Base-by-base conservation (phyloP, 2,797 vertebrate species). In the Acipenser ruthenus region DNA sequence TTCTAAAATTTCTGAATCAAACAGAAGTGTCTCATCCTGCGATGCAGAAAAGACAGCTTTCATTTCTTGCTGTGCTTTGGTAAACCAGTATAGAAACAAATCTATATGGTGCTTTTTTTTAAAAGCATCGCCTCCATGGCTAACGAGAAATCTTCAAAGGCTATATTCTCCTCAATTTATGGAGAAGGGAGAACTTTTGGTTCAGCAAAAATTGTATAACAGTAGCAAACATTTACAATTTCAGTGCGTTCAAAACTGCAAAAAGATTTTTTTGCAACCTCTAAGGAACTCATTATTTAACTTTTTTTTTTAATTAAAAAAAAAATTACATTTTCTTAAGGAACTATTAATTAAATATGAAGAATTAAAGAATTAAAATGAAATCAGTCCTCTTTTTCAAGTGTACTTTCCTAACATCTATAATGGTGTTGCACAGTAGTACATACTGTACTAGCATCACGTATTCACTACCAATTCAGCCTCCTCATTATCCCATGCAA, bases 271-370 rank as follows among this genome's bases (percentile, higher is more conserved):
- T 75, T 81, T 76, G 70, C 50, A 49, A 37, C 77, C 87, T 87
- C 87, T 73, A 82, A 88, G 85, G 87, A 88, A 81, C 82, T 88
- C 79, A 87, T 88, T 88, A 88, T 83, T 78, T 74, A 84, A 83
- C 82, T 52, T 6, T 8, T 18, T 18, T 18, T 18, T 18, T 49
- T 84, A 84, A 85, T 80, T 78, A 72, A 81, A 62, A 61, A n/a
- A 64, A 13, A 64, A 18, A 71, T 72, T 84, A 79, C 75, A 64
- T 72, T 68, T 74, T 75, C 69, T 37, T 23, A 72, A 66, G 68
- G 74, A 73, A 75, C 74, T 74, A 74, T 80, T 84, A 74, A 85
- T 87, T 80, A 86, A 78, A 85, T 82, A 81, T 86, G 83, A 37
- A 37, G 3, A 37, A 88, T 86, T 83, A 80, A 85, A 87, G 82